A percentile compares a stretch with the other conserved stretches of the same genome.
Evolutionary conservation across 1,140 invertebrate species (phyloP).

Genomic region (Drosophila arizonae): DNA sequence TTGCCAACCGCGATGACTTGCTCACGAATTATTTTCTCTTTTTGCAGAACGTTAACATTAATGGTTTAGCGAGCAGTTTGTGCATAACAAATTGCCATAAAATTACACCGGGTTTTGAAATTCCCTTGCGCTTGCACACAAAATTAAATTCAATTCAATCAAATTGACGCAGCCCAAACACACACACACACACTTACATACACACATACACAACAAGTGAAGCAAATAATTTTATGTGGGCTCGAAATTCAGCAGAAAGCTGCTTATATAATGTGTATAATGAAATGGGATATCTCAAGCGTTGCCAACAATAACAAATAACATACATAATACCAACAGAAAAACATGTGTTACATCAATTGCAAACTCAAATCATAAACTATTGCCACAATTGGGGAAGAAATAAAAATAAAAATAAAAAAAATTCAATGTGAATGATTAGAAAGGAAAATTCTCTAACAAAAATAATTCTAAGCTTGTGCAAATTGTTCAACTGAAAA

Average conservation of each 20-base stretch:
- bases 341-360: conserved; percentile 10
- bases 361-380: conserved; percentile 42
- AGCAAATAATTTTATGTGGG: conserved; percentile 24
- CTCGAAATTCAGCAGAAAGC: conserved; percentile 42
- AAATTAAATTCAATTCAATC: conserved; percentile 27
- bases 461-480: background rate
- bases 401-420: background rate
- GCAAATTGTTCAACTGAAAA: background rate
- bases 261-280: conserved; percentile 58
- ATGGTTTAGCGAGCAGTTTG: conserved; percentile 41
- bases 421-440: background rate
- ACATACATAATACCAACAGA: background rate
- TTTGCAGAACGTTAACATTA: conserved; percentile 36
- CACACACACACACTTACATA: background rate
- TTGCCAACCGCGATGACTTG: background rate
- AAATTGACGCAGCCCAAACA: conserved; percentile 3
- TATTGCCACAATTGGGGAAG: background rate
- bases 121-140: conserved; percentile 12
- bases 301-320: background rate
- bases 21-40: background rate
- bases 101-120: conserved; percentile 24
- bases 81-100: conserved; percentile 46
- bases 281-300: conserved; percentile 44
- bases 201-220: background rate
- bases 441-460: background rate